Percentiles rank a stretch among this genome's conserved stretches.
phyloP scores from a whole-genome alignment of 2,888 invertebrate species.

The Acanthacorydalis orientalis region DNA sequence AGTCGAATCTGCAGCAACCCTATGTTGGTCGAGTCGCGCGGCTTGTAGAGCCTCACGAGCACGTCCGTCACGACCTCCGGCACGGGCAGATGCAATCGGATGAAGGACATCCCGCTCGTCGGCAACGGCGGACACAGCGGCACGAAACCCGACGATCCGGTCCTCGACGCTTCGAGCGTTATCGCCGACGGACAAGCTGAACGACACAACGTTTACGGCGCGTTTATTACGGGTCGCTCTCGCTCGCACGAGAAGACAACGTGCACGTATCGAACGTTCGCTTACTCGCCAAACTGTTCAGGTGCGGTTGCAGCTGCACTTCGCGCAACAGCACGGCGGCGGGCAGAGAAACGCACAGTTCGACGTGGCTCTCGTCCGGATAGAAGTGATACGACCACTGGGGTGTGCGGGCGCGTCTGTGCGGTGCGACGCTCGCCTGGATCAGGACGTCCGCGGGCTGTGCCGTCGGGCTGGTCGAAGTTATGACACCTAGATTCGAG shows the following conservation, averaged over 20 bases:
- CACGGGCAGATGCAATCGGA: conserved; percentile 63
- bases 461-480: conserved; percentile 68
- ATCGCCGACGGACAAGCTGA: conserved; percentile 78
- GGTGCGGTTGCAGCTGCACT: conserved; percentile 73
- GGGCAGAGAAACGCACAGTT: conserved; percentile 71
- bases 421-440: conserved; percentile 60
- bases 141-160: conserved; percentile 57
- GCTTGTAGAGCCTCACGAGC: conserved; percentile 57
- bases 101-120: conserved; percentile 76
- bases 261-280: no score
- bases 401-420: conserved; percentile 70
- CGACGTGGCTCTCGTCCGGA: conserved; percentile 75
- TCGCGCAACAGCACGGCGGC: conserved; percentile 78
- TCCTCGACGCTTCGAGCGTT: conserved; percentile 65
- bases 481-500: conserved; percentile 56
- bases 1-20: conserved; percentile 76
- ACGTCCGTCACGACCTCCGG: conserved; percentile 77
- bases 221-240: not conserved
- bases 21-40: conserved; percentile 76
- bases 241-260: no score
- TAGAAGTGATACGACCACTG: conserved; percentile 96
- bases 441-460: conserved; percentile 81
- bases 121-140: conserved; percentile 74
- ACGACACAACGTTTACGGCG: conserved; percentile 10
- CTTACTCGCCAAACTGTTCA: conserved; percentile 62